These are phyloP conservation scores for Myotis findleyi DNA, from an alignment of 2,797 vertebrate genomes.

Conservation along the genomic window DNA sequence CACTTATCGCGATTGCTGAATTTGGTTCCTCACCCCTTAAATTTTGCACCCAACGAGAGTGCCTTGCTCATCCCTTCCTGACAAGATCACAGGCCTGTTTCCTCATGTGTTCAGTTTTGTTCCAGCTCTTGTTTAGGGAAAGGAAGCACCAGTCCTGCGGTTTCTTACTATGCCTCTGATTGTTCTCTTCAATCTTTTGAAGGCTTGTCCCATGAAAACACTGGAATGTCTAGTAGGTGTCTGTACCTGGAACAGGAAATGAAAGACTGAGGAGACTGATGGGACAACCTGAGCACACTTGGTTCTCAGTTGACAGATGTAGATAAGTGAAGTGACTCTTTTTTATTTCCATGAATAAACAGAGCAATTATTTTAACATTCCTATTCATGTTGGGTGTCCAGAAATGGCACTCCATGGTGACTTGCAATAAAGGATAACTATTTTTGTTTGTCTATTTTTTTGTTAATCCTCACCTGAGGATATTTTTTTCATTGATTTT, in stretches of 20 bases:
- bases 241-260: neutral
- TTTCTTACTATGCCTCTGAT: neutral
- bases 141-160: fast-evolving
- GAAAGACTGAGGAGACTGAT: neutral
- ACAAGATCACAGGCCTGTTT: neutral
- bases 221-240: too few species aligned
- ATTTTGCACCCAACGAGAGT: neutral
- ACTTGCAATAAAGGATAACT: neutral
- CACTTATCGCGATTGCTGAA: neutral
- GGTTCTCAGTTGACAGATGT: neutral
- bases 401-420: neutral
- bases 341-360: neutral
- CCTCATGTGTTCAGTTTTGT: neutral
- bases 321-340: neutral
- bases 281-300: neutral
- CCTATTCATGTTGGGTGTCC: neutral
- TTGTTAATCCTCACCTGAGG: neutral
- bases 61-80: neutral
- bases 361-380: neutral
- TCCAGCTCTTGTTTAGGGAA: neutral
- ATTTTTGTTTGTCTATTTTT: neutral
- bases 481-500: too few species aligned
- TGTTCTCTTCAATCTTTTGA: neutral
- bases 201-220: neutral
- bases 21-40: neutral